These are phyloP conservation scores for Carapus acus DNA, from an alignment of 2,797 vertebrate species.

Conservation along the genomic window DNA sequence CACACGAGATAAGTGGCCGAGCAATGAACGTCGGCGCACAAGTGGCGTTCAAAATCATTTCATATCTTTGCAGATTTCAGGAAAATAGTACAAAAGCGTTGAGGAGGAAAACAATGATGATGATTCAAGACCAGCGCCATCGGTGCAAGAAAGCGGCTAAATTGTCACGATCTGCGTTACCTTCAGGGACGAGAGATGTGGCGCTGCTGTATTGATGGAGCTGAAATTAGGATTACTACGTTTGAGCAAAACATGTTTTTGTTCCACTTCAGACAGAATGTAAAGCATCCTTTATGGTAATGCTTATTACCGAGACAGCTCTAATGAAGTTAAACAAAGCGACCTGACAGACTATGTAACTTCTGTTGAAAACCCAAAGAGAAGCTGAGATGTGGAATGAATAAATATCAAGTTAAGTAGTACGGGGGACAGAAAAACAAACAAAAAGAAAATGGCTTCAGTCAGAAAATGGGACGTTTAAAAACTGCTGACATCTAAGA, in stretches of 20 bases:
- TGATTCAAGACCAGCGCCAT: conserved; percentile 3
- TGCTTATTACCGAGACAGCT: conserved; percentile 78
- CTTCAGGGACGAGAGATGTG: background rate
- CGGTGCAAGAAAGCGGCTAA: conserved; percentile 16
- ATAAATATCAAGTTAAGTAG: conserved; percentile 86
- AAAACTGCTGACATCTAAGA: conserved; percentile 87
- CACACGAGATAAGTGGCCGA: conserved; percentile 72
- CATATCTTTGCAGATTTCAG: conserved; percentile 35
- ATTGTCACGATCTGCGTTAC: conserved; percentile 2
- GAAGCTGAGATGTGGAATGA: conserved; percentile 76
- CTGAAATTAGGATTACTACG: background rate
- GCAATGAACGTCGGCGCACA: conserved; percentile 73
- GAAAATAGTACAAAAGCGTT: conserved; percentile 39
- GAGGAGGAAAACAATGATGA: conserved; percentile 5
- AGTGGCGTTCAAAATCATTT: conserved; percentile 68
- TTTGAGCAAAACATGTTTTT: background rate
- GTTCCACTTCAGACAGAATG: conserved; percentile 74
- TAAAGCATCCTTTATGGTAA: conserved; percentile 68
- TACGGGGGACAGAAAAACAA: conserved; percentile 67
- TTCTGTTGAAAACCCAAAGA: conserved; percentile 71
- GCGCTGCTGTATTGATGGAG: background rate
- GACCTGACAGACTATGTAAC: conserved; percentile 79
- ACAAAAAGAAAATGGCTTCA: conserved; percentile 65
- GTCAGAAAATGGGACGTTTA: conserved; percentile 73
- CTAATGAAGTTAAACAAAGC: conserved; percentile 87